Base-by-base conservation (phyloP, 1,140 invertebrate species). In the Drosophila punjabiensis region DNA sequence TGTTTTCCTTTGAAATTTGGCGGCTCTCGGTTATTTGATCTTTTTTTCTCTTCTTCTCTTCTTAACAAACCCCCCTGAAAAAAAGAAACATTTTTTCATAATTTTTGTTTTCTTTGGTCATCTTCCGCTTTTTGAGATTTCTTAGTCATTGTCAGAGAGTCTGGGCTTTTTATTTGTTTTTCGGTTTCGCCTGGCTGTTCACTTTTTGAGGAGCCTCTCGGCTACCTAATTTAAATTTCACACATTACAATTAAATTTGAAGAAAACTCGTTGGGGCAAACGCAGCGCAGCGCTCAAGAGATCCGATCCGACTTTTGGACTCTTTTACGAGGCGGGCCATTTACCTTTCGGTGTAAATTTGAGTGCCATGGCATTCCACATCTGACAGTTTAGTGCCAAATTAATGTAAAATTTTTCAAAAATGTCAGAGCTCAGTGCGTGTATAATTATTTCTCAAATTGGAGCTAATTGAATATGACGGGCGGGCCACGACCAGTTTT, bases 171-270 rank as follows among this genome's bases (percentile, higher is more conserved):
- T 80, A 75, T 75, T 75, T 75, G 69, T 74, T 62, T 73, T 74
- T 75, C 20, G 37, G 37, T 52, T 73, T 74, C 53, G 56, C 71
- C 39, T 74, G 30, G 65, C 53, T 73, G 41, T 39, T 39, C 70
- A 74, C 41, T 52, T 74, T 74, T 74, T 52, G 69, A 45, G 69
- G 30, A 50, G 37, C 69, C 65, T 56, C 75, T 78, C 59, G 85
- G 85, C 85, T 89, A 89, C 85, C 85, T 90, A 81, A 89, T 89
- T 89, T 89, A 89, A 89, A 90, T 90, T 89, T 89, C 81, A 89
- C 85, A 90, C 86, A 89, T 89, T 89, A 89, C 85, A 89, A 88
- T 88, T 88, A 88, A 88, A 84, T 68, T 82, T 82, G 39, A 76
- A 76, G 63, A 75, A 79, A 80, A 81, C 81, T 80, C 66, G 76